Percentiles rank a stretch among this genome's conserved stretches.
phyloP scores from a whole-genome alignment of 1,140 invertebrate species.

The Dendrolimus kikuchii region DNA sequence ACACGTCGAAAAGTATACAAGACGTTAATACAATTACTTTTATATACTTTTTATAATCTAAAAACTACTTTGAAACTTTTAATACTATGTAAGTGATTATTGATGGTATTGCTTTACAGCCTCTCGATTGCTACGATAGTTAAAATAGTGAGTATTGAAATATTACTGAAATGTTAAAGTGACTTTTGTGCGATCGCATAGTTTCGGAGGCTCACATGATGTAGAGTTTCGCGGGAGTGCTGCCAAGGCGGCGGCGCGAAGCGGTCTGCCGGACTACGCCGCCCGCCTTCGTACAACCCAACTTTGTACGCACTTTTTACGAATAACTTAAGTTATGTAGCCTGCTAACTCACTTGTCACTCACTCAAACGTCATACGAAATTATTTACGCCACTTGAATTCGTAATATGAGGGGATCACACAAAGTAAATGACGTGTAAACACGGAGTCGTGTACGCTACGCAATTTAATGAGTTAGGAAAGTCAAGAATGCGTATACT shows the following conservation, averaged over 20 bases:
- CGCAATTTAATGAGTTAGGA: too few relatives aligned
- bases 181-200: conserved; percentile 23
- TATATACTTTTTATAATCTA: conserved; percentile 12
- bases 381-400: too few relatives aligned
- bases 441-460: too few relatives aligned
- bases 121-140: conserved; percentile 17
- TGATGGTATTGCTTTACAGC: conserved; percentile 37
- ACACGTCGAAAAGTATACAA: conserved; percentile 4
- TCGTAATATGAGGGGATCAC: too few relatives aligned
- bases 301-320: conserved; percentile 29
- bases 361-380: too few relatives aligned
- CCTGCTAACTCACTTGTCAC: too few relatives aligned
- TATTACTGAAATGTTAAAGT: conserved; percentile 20
- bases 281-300: conserved; percentile 21
- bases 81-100: conserved; percentile 15
- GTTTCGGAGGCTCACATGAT: conserved; percentile 25
- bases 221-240: conserved; percentile 20
- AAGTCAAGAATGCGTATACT: too few relatives aligned
- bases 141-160: conserved; percentile 3
- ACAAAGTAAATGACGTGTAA: too few relatives aligned
- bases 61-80: conserved; percentile 22
- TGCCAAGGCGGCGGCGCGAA: conserved; percentile 31
- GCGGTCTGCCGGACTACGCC: conserved; percentile 32
- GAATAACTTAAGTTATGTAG: background rate
- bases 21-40: conserved; percentile 8